Conservation (phyloP, 1,140 invertebrate species). For the Eurytemora carolleeae region DNA sequence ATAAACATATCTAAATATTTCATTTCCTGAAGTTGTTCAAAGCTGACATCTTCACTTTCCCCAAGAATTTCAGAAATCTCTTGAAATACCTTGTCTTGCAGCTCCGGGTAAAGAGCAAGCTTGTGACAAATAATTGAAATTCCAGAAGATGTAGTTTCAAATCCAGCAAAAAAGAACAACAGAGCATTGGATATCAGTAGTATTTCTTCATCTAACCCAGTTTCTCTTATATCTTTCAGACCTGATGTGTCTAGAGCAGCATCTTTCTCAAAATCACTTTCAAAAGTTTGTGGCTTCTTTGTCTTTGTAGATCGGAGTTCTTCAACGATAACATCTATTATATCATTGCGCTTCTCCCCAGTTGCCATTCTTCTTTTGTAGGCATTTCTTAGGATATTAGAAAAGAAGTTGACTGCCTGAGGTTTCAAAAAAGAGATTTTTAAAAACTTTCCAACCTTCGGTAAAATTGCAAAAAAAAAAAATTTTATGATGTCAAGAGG, state of each 20-base stretch:
- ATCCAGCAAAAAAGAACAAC: constrained; percentile 19
- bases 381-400: no score
- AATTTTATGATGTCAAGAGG: no score
- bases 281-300: neutral
- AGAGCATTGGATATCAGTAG: constrained; percentile 4
- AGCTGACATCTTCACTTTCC: no score
- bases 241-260: neutral
- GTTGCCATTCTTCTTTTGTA: neutral
- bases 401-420: no score
- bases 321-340: neutral
- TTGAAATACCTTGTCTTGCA: no score
- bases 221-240: neutral
- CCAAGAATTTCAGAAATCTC: no score
- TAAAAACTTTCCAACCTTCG: no score
- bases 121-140: neutral
- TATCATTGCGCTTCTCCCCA: neutral
- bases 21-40: no score
- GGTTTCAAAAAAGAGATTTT: no score
- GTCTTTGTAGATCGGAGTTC: neutral
- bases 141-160: constrained; percentile 18
- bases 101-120: neutral
- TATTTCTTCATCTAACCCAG: neutral
- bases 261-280: neutral
- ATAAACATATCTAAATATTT: no score
- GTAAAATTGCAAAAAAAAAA: no score